Evolutionary conservation across 2,797 vertebrate genomes (phyloP), one percentile per base, ranked within the genome.

Genomic region (Hipposideros larvatus): DNA sequence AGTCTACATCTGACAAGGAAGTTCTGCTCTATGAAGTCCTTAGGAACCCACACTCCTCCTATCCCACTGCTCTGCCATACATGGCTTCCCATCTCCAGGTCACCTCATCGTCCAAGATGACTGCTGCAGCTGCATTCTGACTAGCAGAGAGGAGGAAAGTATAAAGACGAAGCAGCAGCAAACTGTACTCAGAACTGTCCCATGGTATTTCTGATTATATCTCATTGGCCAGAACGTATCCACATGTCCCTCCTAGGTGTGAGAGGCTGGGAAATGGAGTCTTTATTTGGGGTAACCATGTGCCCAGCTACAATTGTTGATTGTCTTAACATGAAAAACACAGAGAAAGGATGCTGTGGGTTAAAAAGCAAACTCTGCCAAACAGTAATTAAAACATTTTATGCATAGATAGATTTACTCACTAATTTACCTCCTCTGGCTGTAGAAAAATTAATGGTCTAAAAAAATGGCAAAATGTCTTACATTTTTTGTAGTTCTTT

Each of bases 311-410:
- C 51, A 87, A 46, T n/a, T 22, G 22, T 75, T 24, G 61, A 83
- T 84, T 70, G 24, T 97, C 41, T 93, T 86, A 73, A 70, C 51
- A 21, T 19, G 34, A 16, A n/a, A n/a, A 77, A 89, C 48, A 11
- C 63, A 55, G 43, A 78, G 43, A 65, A 84, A 84, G 66, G 90
- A 92, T 84, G 68, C 77, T 13, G 26, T 53, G 31, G 71, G 65
- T 57, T 61, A 71, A 63, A 66, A 79, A 92, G 48, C 51, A 88
- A 26, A 59, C 53, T 93, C 85, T 57, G 71, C 21, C 77, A 82
- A 94, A 87, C 80, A 93, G 65, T 89, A 87, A 96, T 93, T 87
- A 75, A 92, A 87, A 90, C 21, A n/a, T 89, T 77, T 97, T 90
- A 87, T 68, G 66, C 77, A 78, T 14, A 75, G 91, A 94, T 34